Conservation (phyloP, 2,888 invertebrate genomes). For the Metalampra italica region DNA sequence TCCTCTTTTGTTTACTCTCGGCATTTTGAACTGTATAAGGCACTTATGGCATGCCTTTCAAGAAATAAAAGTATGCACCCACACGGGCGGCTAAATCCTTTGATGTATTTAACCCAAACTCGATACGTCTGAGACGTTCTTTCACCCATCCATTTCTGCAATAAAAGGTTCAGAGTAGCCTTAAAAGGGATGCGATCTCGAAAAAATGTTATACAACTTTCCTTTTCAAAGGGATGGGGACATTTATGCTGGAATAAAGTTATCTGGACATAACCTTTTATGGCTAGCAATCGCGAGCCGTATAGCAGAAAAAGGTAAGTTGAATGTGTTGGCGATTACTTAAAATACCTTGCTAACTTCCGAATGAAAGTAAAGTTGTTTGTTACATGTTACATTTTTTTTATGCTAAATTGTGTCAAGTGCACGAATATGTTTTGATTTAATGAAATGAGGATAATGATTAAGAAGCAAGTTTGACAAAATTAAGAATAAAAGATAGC, state of each 20-base stretch:
- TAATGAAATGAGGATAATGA: no score
- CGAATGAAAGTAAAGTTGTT: constrained; percentile 65
- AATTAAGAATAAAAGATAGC: no score
- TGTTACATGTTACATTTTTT: constrained; percentile 17
- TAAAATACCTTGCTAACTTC: constrained; percentile 55
- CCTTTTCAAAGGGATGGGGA: constrained; percentile 71
- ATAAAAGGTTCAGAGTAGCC: constrained; percentile 55
- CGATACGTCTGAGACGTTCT: constrained; percentile 27
- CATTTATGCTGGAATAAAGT: constrained; percentile 68
- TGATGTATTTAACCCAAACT: constrained; percentile 33
- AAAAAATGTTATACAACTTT: constrained; percentile 67
- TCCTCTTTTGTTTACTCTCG: no score
- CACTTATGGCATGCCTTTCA: background rate
- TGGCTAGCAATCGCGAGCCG: constrained; percentile 51
- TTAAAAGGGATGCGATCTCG: constrained; percentile 63
- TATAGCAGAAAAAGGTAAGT: constrained; percentile 60
- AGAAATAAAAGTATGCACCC: constrained; percentile 30
- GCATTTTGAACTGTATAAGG: no score
- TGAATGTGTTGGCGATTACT: constrained; percentile 57
- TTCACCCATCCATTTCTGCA: constrained; percentile 50
- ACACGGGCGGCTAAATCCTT: constrained; percentile 33
- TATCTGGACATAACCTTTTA: constrained; percentile 74
- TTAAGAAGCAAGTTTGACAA: no score
- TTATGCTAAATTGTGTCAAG: background rate
- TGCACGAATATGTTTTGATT: no score